These are phyloP conservation scores for Clarias platycephalus DNA, from an alignment of 2,797 vertebrate species.

Conservation along the genomic window DNA sequence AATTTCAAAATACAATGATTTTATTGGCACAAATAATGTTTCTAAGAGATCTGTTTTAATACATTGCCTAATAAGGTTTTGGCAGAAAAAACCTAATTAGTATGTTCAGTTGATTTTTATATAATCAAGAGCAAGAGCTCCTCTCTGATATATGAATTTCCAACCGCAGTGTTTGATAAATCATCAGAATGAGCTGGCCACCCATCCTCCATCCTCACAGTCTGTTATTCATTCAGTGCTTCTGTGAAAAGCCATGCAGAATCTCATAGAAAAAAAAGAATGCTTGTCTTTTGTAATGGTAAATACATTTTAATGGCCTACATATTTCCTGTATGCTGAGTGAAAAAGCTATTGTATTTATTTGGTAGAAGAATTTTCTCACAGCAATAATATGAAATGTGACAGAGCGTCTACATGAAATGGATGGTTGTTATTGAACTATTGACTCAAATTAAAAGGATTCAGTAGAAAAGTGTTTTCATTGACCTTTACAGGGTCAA, in stretches of 20 bases:
- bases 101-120: constrained; percentile 6
- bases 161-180: background rate
- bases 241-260: constrained; percentile 51
- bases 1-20: background rate
- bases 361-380: background rate
- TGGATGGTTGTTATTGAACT: background rate
- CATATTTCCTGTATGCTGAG: constrained; percentile 1
- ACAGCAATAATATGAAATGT: background rate
- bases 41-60: background rate
- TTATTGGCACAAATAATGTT: background rate
- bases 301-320: background rate
- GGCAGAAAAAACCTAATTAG: background rate
- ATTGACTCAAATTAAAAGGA: background rate
- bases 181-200: background rate
- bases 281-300: constrained; percentile 1
- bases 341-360: background rate
- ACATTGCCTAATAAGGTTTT: background rate
- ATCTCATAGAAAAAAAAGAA: constrained; percentile 39
- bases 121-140: background rate
- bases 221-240: constrained; percentile 43
- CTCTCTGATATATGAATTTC: background rate
- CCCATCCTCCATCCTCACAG: constrained; percentile 15
- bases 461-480: background rate
- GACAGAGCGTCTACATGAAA: background rate
- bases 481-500: too few species aligned